Base-by-base conservation (phyloP, 2,888 invertebrate genomes). In the Resseliella maxima region DNA sequence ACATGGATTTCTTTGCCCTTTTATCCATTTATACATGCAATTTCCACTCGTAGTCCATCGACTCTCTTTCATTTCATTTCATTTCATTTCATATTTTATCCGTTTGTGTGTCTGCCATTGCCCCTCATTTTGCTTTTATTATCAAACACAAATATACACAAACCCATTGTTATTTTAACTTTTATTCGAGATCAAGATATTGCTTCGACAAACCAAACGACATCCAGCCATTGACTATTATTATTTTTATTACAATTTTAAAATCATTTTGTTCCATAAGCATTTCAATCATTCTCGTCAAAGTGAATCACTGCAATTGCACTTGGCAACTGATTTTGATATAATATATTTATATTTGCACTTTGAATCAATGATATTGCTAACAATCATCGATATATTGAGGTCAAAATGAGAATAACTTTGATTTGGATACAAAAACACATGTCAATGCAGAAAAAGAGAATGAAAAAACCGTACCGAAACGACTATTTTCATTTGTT, bases 111-210 rank as follows among this genome's bases (percentile, higher is more conserved):
- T 24, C 12, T 2, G 59, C 27, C 59, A 59, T 59, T 59, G n/a
- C 27, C 59, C 24, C n/a, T n/a, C 46, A 50, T 50, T 59, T 24
- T 24, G 12, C 24, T 59, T 59, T 24, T 59, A 59, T 24, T 59
- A 5, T 31, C 27, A 72, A 15, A 72, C 59, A 59, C 24, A 59
- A n/a, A 59, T 24, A 59, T 24, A 59, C 5, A 59, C 59, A 72
- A 15, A n/a, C 21, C 72, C 72, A 72, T 72, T 72, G 72, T 72
- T 72, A 72, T 72, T 72, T 72, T 72, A 72, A 72, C 72, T 72
- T 72, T 72, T 72, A 72, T 72, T 72, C 31, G 72, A 72, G 72
- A 72, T 72, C 72, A 72, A 72, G 72, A 72, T 72, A 72, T 72
- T 72, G 24, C 72, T 15, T 10, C 72, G 31, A 72, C 72, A 10